These are phyloP conservation scores for Eristalis pertinax DNA, from an alignment of 2,888 invertebrate species.

Conservation along the genomic window DNA sequence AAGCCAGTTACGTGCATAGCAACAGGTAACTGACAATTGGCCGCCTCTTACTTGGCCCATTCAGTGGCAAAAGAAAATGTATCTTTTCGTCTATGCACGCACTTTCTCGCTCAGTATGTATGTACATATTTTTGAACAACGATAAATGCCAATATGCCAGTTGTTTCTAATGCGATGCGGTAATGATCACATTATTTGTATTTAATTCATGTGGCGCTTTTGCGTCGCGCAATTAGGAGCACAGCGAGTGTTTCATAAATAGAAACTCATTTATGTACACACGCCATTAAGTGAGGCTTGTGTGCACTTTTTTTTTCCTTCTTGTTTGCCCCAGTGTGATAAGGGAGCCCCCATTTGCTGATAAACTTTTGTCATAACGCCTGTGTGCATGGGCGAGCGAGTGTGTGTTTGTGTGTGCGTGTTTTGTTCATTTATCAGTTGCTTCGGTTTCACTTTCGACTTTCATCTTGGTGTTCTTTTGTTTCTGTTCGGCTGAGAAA, in stretches of 20 bases:
- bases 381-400: too few species aligned
- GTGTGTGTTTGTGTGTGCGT: background rate
- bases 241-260: constrained; percentile 13
- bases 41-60: constrained; percentile 13
- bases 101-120: constrained; percentile 26
- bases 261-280: constrained; percentile 11
- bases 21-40: constrained; percentile 23
- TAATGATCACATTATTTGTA: constrained; percentile 19
- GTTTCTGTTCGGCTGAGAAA: background rate
- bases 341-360: constrained; percentile 37
- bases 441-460: constrained; percentile 34
- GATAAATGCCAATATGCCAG: background rate
- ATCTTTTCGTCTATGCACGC: constrained; percentile 15
- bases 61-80: constrained; percentile 1
- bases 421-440: constrained; percentile 5
- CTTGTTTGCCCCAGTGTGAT: constrained; percentile 20
- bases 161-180: constrained; percentile 18
- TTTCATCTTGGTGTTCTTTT: constrained; percentile 30
- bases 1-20: constrained; percentile 37
- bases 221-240: constrained; percentile 26
- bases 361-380: constrained; percentile 32
- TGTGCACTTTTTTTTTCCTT: constrained; percentile 29
- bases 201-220: constrained; percentile 13
- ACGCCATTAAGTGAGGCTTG: constrained; percentile 5
- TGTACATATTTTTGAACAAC: background rate